A percentile compares a stretch with the other conserved stretches of the same genome.
Conservation (phyloP, 1,140 invertebrate genomes). For the Melanaphis sacchari region DNA sequence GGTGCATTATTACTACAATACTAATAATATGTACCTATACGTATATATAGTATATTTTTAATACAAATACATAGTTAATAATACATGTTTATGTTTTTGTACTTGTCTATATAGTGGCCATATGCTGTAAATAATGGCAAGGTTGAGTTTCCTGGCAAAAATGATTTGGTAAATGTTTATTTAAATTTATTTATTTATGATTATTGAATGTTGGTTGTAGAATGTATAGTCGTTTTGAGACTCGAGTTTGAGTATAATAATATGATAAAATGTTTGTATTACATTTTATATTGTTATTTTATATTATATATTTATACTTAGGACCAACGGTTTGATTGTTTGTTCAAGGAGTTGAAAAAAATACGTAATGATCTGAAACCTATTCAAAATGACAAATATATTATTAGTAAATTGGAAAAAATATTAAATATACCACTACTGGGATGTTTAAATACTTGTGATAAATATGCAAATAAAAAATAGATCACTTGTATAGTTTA, state of each 20-base stretch:
- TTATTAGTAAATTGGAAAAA: neutral
- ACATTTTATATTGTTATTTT: neutral
- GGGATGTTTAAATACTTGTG: neutral
- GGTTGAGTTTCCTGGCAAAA: constrained; percentile 30
- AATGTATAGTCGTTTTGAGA: neutral
- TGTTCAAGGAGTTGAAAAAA: neutral
- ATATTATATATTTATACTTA: neutral
- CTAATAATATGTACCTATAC: too few species aligned
- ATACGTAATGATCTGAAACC: neutral
- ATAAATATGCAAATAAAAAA: neutral
- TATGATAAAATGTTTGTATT: neutral
- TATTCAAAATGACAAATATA: neutral
- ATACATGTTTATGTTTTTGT: neutral
- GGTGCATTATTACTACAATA: neutral
- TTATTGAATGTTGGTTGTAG: neutral
- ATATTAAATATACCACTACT: neutral
- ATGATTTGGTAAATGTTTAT: constrained; percentile 33
- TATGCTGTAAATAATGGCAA: neutral
- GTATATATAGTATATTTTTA: too few species aligned
- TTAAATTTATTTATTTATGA: neutral
- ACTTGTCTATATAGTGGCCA: neutral
- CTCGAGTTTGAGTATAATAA: neutral
- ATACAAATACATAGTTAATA: neutral
- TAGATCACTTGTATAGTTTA: neutral
- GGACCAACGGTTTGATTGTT: neutral